A percentile compares a stretch with the other conserved stretches of the same genome.
These are phyloP conservation scores for Lysandra bellargus DNA, from an alignment of 2,888 invertebrate species.

Conservation along the genomic window DNA sequence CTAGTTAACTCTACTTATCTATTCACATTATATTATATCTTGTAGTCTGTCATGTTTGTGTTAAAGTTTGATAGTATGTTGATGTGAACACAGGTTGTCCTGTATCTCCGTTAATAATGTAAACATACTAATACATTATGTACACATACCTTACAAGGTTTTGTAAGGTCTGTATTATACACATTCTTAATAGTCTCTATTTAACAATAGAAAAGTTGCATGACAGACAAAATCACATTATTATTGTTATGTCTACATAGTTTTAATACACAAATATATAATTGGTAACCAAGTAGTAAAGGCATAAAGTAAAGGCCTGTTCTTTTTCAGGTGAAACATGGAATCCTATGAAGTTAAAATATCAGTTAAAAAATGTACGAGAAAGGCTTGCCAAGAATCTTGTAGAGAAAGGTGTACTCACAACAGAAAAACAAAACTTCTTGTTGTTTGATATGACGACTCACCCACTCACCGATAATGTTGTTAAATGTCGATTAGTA, in stretches of 20 bases:
- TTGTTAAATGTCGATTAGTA: conserved; percentile 96
- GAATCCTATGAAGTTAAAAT: conserved; percentile 99
- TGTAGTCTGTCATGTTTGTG: no score
- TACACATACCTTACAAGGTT: no score
- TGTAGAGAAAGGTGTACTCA: conserved; percentile 99
- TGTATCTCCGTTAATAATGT: no score
- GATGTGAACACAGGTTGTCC: no score
- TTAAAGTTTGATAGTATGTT: no score
- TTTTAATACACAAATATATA: no score
- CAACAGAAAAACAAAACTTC: conserved; percentile 99
- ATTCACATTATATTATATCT: neutral
- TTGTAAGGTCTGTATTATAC: no score
- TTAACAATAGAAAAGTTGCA: no score
- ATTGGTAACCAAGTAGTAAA: neutral
- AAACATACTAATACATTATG: no score
- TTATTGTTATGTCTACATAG: no score
- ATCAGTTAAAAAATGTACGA: conserved; percentile 98
- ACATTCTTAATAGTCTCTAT: no score
- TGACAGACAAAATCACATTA: no score
- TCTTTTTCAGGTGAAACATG: conserved; percentile 93
- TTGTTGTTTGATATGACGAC: conserved; percentile 99
- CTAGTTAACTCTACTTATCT: conserved; percentile 2
- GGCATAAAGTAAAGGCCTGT: neutral
- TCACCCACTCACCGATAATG: conserved; percentile 97
- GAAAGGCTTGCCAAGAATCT: conserved; percentile 99